These are phyloP conservation scores for Argynnis bischoffii DNA, from an alignment of 2,888 invertebrate species.

Conservation along the genomic window DNA sequence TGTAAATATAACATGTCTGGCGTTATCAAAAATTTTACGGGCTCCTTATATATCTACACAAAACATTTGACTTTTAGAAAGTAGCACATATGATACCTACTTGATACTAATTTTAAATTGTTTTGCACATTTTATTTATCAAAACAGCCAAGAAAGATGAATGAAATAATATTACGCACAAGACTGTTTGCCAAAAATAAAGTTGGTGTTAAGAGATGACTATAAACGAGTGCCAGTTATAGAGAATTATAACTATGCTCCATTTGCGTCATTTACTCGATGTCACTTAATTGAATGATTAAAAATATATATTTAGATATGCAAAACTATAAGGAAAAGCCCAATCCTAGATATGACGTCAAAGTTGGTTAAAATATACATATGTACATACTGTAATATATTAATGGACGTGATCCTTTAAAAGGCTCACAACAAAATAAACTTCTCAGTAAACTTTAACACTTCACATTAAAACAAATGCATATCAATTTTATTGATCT, in stretches of 20 bases:
- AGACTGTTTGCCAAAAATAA: conserved; percentile 31
- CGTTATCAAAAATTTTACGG: too few relatives aligned
- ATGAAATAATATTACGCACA: conserved; percentile 25
- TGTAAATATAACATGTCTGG: too few relatives aligned
- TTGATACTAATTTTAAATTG: conserved; percentile 7
- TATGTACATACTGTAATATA: too few relatives aligned
- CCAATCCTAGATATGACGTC: not conserved
- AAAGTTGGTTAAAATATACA: not conserved
- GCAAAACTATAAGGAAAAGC: conserved; percentile 7
- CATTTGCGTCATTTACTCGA: conserved; percentile 23
- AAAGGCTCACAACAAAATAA: too few relatives aligned
- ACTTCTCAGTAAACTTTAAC: too few relatives aligned
- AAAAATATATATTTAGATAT: conserved; percentile 12
- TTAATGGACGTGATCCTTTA: too few relatives aligned
- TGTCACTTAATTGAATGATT: not conserved
- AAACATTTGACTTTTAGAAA: not conserved
- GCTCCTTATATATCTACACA: too few relatives aligned
- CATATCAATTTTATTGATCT: too few relatives aligned
- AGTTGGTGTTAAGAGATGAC: conserved; percentile 27
- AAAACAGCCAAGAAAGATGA: conserved; percentile 14
- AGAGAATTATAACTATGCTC: conserved; percentile 29
- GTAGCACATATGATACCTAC: not conserved
- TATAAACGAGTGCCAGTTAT: conserved; percentile 26
- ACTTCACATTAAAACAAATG: too few relatives aligned
- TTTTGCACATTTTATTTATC: conserved; percentile 11